A percentile compares a stretch with the other conserved stretches of the same genome.
phyloP scores from a whole-genome alignment of 2,888 invertebrate genomes.

The Patella ulyssiponensis region DNA sequence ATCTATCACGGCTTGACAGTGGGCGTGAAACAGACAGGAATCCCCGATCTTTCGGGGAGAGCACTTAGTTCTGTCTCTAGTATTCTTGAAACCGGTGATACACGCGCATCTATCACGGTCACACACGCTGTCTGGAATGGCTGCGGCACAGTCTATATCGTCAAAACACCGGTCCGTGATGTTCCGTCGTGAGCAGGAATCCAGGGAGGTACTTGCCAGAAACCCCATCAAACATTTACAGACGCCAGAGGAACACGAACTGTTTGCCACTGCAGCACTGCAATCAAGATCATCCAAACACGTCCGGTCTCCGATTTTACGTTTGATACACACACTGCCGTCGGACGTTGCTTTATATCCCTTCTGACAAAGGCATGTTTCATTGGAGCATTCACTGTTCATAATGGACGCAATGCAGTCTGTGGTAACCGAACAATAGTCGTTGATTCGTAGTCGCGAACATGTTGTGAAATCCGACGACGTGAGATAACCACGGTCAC shows the following conservation, averaged over 20 bases:
- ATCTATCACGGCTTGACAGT: background rate
- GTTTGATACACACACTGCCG: background rate
- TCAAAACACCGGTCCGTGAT: background rate
- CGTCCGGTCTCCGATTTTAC: background rate
- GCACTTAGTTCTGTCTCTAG: background rate
- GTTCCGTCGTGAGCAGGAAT: background rate
- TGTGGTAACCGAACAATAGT: slow-evolving; percentile 4
- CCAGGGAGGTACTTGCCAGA: background rate
- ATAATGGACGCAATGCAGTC: background rate
- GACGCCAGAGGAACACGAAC: background rate
- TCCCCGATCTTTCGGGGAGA: background rate
- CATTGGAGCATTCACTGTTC: background rate
- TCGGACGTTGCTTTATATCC: background rate
- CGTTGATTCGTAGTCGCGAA: background rate
- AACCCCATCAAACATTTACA: background rate
- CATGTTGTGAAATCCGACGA: background rate
- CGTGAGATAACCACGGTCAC: background rate
- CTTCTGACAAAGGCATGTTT: background rate
- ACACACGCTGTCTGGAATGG: slow-evolving; percentile 19
- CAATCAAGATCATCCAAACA: background rate
- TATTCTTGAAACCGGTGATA: slow-evolving; percentile 17
- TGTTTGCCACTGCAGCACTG: background rate
- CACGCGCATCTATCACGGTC: slow-evolving; percentile 16
- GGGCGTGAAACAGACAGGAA: background rate
- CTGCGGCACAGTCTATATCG: slow-evolving; percentile 19